Conservation (phyloP, 2,888 invertebrate species). For the Cataglyphis altisquamis region DNA sequence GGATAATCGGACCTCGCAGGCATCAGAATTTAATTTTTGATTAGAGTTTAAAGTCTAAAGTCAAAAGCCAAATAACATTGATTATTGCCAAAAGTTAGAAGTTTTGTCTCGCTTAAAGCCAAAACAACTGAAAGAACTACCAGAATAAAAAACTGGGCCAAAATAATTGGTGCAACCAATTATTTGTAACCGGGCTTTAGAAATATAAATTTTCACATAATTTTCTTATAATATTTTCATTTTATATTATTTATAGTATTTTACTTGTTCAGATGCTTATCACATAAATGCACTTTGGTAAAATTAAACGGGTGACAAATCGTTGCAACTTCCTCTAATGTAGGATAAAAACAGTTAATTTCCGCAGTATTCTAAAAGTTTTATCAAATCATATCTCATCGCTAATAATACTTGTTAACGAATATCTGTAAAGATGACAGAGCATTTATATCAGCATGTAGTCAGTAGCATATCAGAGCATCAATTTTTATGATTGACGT, state of each 20-base stretch:
- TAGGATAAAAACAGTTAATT: not conserved
- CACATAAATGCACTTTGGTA: not conserved
- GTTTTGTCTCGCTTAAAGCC: too few relatives aligned
- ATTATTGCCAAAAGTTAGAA: too few relatives aligned
- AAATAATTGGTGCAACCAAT: too few relatives aligned
- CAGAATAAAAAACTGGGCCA: too few relatives aligned
- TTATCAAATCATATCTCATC: not conserved
- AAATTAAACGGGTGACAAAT: not conserved
- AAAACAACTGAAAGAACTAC: too few relatives aligned
- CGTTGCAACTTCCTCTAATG: not conserved
- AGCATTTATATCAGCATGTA: not conserved
- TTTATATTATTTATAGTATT: too few relatives aligned
- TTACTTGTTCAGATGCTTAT: not conserved
- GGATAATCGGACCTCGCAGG: not conserved
- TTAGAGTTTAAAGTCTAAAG: too few relatives aligned
- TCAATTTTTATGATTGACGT: not conserved
- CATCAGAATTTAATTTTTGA: not conserved
- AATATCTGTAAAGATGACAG: not conserved
- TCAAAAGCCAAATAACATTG: too few relatives aligned
- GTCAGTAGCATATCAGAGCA: not conserved
- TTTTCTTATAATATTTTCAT: not conserved
- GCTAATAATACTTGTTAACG: constrained; percentile 3
- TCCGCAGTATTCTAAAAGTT: not conserved
- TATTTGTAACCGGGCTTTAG: not conserved
- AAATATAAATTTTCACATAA: not conserved